Percentiles rank a stretch among this genome's conserved stretches.
phyloP scores from a whole-genome alignment of 2,888 invertebrate genomes.

The Lissonota sp. region DNA sequence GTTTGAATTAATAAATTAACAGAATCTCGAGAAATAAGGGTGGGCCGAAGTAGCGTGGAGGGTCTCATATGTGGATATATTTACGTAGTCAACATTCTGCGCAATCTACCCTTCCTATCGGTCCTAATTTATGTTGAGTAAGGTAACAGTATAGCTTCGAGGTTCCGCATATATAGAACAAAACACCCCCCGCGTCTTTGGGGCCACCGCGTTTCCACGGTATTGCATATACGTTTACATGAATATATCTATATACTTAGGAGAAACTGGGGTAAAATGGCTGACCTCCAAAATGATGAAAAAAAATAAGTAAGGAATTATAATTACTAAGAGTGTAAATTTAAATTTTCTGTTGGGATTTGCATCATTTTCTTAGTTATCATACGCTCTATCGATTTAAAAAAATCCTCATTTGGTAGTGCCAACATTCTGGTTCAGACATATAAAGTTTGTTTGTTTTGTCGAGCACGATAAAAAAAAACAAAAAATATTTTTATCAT shows the following conservation, averaged over 20 bases:
- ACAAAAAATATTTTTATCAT: too few species aligned
- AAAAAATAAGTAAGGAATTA: too few species aligned
- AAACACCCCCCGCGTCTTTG: conserved; percentile 50
- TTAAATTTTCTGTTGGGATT: too few species aligned
- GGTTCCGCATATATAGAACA: conserved; percentile 31
- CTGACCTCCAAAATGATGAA: too few species aligned
- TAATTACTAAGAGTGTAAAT: too few species aligned
- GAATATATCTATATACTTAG: conserved; percentile 28
- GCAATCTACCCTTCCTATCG: conserved; percentile 83
- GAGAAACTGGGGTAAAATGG: too few species aligned
- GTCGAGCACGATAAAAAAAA: too few species aligned
- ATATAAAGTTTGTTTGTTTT: too few species aligned
- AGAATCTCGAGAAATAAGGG: background rate
- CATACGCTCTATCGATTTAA: too few species aligned
- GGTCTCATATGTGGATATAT: conserved; percentile 43
- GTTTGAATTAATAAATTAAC: background rate
- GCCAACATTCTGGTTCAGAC: too few species aligned
- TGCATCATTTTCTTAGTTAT: too few species aligned
- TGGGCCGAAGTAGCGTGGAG: background rate
- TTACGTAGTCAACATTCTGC: conserved; percentile 80
- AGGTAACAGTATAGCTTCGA: conserved; percentile 73
- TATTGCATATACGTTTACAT: conserved; percentile 1
- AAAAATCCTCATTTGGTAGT: too few species aligned
- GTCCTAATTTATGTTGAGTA: conserved; percentile 83
- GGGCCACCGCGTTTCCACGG: conserved; percentile 54